Base-by-base conservation (phyloP, 2,888 invertebrate genomes). In the Rotaria sp. region DNA sequence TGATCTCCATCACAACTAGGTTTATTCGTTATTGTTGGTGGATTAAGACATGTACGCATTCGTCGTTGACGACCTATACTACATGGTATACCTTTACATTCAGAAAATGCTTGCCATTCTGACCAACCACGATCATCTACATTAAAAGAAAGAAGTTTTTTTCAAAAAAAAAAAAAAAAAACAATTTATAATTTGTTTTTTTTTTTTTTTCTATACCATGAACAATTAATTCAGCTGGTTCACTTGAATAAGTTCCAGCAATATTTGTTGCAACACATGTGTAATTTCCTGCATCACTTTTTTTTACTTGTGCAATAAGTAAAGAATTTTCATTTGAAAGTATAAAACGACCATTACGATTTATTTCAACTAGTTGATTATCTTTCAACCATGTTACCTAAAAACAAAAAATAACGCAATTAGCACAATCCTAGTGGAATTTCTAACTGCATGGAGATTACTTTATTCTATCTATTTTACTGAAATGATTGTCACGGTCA, bases 251-350 rank as follows among this genome's bases (percentile, higher is more conserved):
- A 48, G 35, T 85, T 21, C 52, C 86, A 15, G 85, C 86, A 26
- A 85, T 38, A 85, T 86, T 86, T 21, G 85, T 75, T 38, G 86
- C 86, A 30, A 86, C 59, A 57, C 86, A 86, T n/a, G 86, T 85
- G 50, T 86, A 86, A 84, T 86, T 86, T 48, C 85, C 86, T 10
- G 85, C 52, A 48, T 86, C 86, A 35, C 35, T 55, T 24, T 55
- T 55, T 24, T 50, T 41, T 26, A 86, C 80, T 85, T 86, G 52
- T 75, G 48, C 85, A 35, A 86, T 85, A 30, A 86, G 59, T 59
- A 86, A 84, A 85, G 75, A 85, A 38, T 85, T 85, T 55, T 86
- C 85, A 41, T 75, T 52, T 0, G 86, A 86, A 11, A 86, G 57
- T 35, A 84, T 57, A 55, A 86, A 57, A 21, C 86, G 74, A 18